phyloP scores from a whole-genome alignment of 2,888 invertebrate genomes.

The Scaeva pyrastri region DNA sequence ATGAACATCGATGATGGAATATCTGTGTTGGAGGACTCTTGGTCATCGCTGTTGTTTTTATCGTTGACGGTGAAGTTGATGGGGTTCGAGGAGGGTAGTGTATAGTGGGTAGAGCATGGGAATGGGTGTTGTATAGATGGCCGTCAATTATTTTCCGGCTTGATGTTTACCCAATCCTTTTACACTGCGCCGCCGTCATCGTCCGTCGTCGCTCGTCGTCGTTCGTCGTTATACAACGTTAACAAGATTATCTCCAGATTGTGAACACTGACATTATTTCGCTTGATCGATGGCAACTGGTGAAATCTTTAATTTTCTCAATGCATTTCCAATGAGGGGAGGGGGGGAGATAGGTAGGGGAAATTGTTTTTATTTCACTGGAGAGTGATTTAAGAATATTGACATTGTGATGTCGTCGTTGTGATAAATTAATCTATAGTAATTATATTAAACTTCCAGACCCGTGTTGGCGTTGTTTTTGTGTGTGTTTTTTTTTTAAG shows the following conservation, averaged over 20 bases:
- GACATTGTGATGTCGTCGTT: background rate
- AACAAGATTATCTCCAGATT: slow-evolving; percentile 70
- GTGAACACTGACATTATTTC: slow-evolving; percentile 51
- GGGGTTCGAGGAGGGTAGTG: background rate
- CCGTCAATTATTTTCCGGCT: slow-evolving; percentile 61
- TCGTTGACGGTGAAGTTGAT: background rate
- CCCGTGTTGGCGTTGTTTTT: no score
- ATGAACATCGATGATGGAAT: slow-evolving; percentile 45
- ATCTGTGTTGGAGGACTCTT: slow-evolving; percentile 25
- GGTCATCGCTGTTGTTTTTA: slow-evolving; percentile 41
- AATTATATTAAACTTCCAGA: no score
- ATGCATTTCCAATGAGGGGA: background rate
- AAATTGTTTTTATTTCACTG: background rate
- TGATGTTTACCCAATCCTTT: slow-evolving; percentile 49
- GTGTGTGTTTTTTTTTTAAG: no score
- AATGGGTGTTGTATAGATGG: slow-evolving; percentile 44
- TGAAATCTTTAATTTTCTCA: slow-evolving; percentile 1
- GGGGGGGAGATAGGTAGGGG: background rate
- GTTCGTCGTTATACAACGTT: slow-evolving; percentile 41
- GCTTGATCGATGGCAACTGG: slow-evolving; percentile 29
- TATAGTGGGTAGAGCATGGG: no score
- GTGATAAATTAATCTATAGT: background rate
- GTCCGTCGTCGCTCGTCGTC: no score
- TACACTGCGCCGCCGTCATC: background rate
- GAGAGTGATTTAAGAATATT: background rate